Base-by-base conservation (phyloP, 2,888 invertebrate genomes). In the Eudemis profundana region DNA sequence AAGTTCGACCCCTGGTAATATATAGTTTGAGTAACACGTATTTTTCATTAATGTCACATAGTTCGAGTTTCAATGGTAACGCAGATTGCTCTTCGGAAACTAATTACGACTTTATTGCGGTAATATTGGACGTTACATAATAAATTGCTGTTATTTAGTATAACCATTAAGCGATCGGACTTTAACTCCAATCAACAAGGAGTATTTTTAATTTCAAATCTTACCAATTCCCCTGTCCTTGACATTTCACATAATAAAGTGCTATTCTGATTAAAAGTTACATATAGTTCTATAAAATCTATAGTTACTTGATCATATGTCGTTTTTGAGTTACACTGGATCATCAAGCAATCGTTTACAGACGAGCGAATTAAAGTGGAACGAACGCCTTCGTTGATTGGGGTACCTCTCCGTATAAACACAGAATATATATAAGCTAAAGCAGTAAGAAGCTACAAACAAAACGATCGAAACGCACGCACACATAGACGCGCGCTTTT, bases 61-160 rank as follows among this genome's bases (percentile, higher is more conserved):
- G 12, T 51, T 56, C 27, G 38, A 57, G 44, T 46, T 46, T n/a
- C 56, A 19, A 33, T 33, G 44, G 44, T 33, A 57, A 19, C 44
- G 44, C 10, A 15, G 29, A 33, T 19, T 44, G 33, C 21, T 57
- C 33, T 17, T 4, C 5, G 12, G 29, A 42, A 47, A 29, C 38
- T 40, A 38, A 51, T 57, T 38, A 36, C 44, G 46, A 23, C 46
- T 12, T 65, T 47, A 59, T 61, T 61, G 46, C 40, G 38, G 15
- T 21, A 17, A 40, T 60, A 60, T 53, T 38, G 42, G 46, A 53
- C 23, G 21, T 40, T 17, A 21, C 7, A n/a, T 42, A 53, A 60
- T 54, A n/a, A 65, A 60, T 51, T 46, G 47, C 27, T 47, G 66
- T 61, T 53, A 60, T 61, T 61, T 61, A 53, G 29, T 40, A 23